phyloP scores from a whole-genome alignment of 2,888 invertebrate genomes.

The Merodon equestris region DNA sequence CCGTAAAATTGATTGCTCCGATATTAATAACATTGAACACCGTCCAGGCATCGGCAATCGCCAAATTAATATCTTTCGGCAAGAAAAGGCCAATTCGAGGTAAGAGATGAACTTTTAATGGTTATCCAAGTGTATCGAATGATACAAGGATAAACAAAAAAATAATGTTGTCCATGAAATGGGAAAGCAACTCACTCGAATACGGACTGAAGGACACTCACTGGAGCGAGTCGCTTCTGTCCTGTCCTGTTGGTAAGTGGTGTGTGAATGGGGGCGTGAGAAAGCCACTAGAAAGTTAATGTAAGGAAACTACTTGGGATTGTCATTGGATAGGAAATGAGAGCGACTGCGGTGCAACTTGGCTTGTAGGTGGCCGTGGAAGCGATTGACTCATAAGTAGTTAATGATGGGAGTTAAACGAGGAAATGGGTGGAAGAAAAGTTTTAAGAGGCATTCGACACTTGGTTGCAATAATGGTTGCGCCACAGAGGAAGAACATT shows the following conservation, averaged over 20 bases:
- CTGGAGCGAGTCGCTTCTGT: neutral
- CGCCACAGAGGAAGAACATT: neutral
- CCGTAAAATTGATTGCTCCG: slow-evolving; percentile 41
- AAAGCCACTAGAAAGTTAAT: slow-evolving; percentile 23
- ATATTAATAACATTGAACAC: slow-evolving; percentile 45
- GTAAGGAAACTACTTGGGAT: slow-evolving; percentile 12
- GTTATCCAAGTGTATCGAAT: slow-evolving; percentile 12
- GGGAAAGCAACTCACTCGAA: slow-evolving; percentile 12
- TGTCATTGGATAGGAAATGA: neutral
- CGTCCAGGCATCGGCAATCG: slow-evolving; percentile 30
- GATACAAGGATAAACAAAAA: neutral
- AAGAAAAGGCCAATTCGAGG: slow-evolving; percentile 3
- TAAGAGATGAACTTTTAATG: slow-evolving; percentile 22
- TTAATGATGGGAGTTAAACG: neutral
- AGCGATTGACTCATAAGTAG: neutral
- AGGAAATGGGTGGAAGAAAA: neutral
- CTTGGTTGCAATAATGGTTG: neutral
- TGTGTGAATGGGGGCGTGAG: slow-evolving; percentile 1
- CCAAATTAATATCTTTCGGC: slow-evolving; percentile 41
- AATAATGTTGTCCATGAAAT: slow-evolving; percentile 11
- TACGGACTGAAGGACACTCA: slow-evolving; percentile 12
- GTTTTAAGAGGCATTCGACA: neutral
- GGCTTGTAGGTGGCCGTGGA: neutral
- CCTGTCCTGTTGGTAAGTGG: neutral
- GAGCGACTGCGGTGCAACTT: neutral